Base-by-base conservation (phyloP, 2,113 vertebrate genomes). In the Progne subis region DNA sequence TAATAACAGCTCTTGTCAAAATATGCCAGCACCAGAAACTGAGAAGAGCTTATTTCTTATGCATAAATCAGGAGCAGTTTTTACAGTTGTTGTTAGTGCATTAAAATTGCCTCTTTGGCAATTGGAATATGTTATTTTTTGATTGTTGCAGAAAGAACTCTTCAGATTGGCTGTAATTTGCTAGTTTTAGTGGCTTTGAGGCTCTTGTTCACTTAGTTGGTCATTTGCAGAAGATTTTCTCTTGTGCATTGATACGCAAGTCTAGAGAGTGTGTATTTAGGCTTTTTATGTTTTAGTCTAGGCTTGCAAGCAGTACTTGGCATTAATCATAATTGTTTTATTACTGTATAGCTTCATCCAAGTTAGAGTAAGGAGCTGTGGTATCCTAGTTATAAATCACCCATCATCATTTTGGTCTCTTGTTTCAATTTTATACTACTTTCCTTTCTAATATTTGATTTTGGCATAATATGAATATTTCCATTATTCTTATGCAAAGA, bases 1-100 rank as follows among this genome's bases (percentile, higher is more conserved):
- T 72, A 69, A 75, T 78, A 60, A 75, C 43, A 90, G 59, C n/a
- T 90, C 20, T 72, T 93, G 64, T 93, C 50, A 92, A 94, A 96
- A 88, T 80, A 56, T 16, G 32, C 28, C 44, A 82, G 28, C 47
- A 50, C 21, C 37, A 63, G 39, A 94, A 88, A 85, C 50, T 49
- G 61, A 79, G 47, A 88, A 80, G 44, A 60, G 43, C 9, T 91
- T 89, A 50, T 83, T 90, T 61, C 49, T 67, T 83, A 67, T 39
- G 50, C 29, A 31, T 86, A 81, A 93, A 74, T 53, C 37, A 57
- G 39, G 67, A 55, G 23, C 14, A 8, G 1, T 37, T 86, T 86
- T 87, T 63, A 23, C 39, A 49, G n/a, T 34, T 75, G 46, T 60
- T 70, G 26, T 83, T 70, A 88, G 29, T 12, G 34, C 19, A 20